Percentiles rank a stretch among this genome's conserved stretches.
phyloP scores from a whole-genome alignment of 1,140 invertebrate genomes.

The Drosophila albomicans region DNA sequence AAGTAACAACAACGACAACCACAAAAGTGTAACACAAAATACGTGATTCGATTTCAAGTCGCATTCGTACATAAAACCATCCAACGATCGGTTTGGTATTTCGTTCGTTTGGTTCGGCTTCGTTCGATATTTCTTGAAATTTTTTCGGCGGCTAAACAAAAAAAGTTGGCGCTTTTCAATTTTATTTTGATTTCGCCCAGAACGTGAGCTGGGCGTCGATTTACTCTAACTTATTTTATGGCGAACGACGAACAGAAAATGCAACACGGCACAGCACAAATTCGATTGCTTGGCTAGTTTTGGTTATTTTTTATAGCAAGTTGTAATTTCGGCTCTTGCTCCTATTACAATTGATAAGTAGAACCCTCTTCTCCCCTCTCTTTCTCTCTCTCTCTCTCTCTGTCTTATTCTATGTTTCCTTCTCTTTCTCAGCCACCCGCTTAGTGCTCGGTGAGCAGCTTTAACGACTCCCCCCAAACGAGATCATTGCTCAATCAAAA shows the following conservation, averaged over 20 bases:
- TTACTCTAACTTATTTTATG: slow-evolving; percentile 72
- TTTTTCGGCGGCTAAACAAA: slow-evolving; percentile 9
- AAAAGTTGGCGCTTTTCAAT: slow-evolving; percentile 58
- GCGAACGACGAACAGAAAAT: slow-evolving; percentile 25
- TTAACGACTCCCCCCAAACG: slow-evolving; percentile 27
- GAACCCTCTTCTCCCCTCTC: slow-evolving; percentile 28
- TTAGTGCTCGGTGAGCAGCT: background rate
- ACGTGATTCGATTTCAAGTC: slow-evolving; percentile 73
- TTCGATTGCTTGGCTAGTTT: slow-evolving; percentile 36
- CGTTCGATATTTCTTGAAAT: slow-evolving; percentile 11
- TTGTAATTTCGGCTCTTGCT: slow-evolving; percentile 55
- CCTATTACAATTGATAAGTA: slow-evolving; percentile 56
- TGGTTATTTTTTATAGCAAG: slow-evolving; percentile 51
- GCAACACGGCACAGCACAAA: slow-evolving; percentile 15
- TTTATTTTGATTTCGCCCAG: slow-evolving; percentile 67
- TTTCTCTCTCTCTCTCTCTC: background rate
- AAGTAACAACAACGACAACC: slow-evolving; percentile 19
- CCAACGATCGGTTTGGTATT: slow-evolving; percentile 28
- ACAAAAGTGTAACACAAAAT: slow-evolving; percentile 81
- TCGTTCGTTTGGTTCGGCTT: slow-evolving; percentile 21
- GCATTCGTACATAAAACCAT: slow-evolving; percentile 41
- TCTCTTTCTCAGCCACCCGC: background rate
- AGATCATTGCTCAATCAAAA: slow-evolving; percentile 80
- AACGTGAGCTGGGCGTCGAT: slow-evolving; percentile 80
- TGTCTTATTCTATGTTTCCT: background rate